A percentile compares a stretch with the other conserved stretches of the same genome.
These are phyloP conservation scores for Dascillus cervinus DNA, from an alignment of 2,888 invertebrate species.

Conservation along the genomic window DNA sequence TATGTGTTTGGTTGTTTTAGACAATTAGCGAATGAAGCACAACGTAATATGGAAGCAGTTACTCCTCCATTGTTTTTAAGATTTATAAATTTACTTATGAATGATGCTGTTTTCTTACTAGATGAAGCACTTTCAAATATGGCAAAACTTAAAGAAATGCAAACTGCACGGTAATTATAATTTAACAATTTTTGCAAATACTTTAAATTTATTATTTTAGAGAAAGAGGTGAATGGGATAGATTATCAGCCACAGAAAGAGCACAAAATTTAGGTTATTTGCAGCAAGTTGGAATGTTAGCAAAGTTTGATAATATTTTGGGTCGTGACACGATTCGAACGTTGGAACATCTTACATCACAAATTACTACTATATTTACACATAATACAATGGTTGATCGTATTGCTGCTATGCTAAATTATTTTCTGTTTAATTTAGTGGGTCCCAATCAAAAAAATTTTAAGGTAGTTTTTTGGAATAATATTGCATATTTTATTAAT, in stretches of 20 bases:
- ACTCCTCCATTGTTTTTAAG: slow-evolving; percentile 87
- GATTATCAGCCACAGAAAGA: slow-evolving; percentile 61
- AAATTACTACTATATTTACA: slow-evolving; percentile 77
- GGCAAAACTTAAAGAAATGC: slow-evolving; percentile 78
- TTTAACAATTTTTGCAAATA: not conserved
- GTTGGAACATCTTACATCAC: slow-evolving; percentile 67
- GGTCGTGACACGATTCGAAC: slow-evolving; percentile 83
- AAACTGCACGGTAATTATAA: slow-evolving; percentile 63
- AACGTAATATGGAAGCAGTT: slow-evolving; percentile 81
- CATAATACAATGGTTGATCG: slow-evolving; percentile 88
- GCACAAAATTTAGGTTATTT: slow-evolving; percentile 65
- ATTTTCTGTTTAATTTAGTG: slow-evolving; percentile 81
- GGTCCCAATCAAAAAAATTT: slow-evolving; percentile 89
- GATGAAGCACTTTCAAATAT: slow-evolving; percentile 88
- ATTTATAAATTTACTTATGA: slow-evolving; percentile 93
- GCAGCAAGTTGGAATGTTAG: slow-evolving; percentile 73
- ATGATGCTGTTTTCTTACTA: slow-evolving; percentile 92
- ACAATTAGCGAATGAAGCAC: slow-evolving; percentile 68
- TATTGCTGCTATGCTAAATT: slow-evolving; percentile 92
- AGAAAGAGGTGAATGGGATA: slow-evolving; percentile 68
- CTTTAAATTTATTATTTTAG: slow-evolving; percentile 35
- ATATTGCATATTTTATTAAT: slow-evolving; percentile 7
- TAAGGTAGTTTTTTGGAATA: slow-evolving; percentile 50
- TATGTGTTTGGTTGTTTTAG: slow-evolving; percentile 44
- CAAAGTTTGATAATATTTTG: slow-evolving; percentile 86